Base-by-base conservation (phyloP, 2,797 vertebrate species). In the Sebastes elongatus region DNA sequence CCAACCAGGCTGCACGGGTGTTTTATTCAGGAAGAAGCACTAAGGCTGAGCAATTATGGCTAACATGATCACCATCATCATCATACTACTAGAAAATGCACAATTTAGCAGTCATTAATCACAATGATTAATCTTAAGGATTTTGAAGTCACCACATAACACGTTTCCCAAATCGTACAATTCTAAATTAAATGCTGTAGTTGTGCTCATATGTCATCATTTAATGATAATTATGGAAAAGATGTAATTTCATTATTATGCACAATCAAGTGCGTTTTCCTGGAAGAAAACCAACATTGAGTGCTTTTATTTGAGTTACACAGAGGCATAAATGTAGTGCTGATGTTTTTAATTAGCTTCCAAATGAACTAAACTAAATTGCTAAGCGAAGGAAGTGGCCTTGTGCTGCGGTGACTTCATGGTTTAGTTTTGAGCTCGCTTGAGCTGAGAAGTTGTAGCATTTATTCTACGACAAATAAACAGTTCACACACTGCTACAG, bases 301-400 rank as follows among this genome's bases (percentile, higher is more conserved):
- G 63, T 33, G 46, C 18, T 52, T 68, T 42, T 71, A 28, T 25
- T 46, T 33, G 18, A 57, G 55, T n/a, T 30, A 20, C 18, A 60
- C 4, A 10, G 63, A 62, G 5, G 30, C 9, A 63, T 13, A 46
- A 46, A 61, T 55, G 59, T 16, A 30, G 30, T 5, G 55, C 67
- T 64, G 59, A 62, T 65, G 63, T 68, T 79, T 81, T 69, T 57
- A 60, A 73, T 73, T 73, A 65, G 59, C 42, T 59, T 59, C 67
- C 13, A 68, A 66, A 65, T 74, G 7, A 71, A 72, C 10, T 66
- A 71, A 78, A 72, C 62, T 61, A 33, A 35, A 68, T 1, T 2
- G 18, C 38, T 16, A 55, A 38, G 55, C 28, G 49, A 63, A 68
- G 49, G 22, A 81, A 55, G 55, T 59, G 30, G 38, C 35, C 53